phyloP scores from a whole-genome alignment of 1,140 invertebrate species.

The Diploscapter pachys region DNA sequence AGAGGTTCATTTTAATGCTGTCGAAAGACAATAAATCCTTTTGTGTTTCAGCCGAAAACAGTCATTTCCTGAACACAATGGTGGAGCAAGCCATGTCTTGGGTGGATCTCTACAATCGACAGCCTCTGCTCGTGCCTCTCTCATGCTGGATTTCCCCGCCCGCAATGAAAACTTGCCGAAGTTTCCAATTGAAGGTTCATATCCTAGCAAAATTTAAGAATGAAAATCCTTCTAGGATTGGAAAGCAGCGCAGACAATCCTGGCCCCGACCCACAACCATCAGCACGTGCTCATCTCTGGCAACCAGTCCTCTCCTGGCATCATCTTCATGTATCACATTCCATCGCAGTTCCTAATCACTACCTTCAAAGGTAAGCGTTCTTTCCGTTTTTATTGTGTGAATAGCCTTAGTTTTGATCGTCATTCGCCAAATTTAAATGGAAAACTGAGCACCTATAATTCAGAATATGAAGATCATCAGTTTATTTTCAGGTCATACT shows the following conservation, averaged over 20 bases:
- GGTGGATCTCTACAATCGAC: conserved; percentile 51
- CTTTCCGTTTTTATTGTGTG: too few species aligned
- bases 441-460: too few species aligned
- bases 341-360: conserved; percentile 49
- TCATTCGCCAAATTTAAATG: too few species aligned
- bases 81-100: conserved; percentile 55
- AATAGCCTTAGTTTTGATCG: too few species aligned
- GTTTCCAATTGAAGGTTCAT: conserved; percentile 26
- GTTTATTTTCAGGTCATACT: conserved; percentile 44
- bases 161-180: conserved; percentile 48
- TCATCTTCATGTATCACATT: conserved; percentile 59
- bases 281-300: conserved; percentile 53
- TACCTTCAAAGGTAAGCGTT: conserved; percentile 47
- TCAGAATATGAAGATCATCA: too few species aligned
- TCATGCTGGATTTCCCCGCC: conserved; percentile 58
- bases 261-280: conserved; percentile 56
- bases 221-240: conserved; percentile 42
- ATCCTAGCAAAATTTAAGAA: conserved; percentile 29
- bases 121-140: conserved; percentile 54
- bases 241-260: conserved; percentile 46
- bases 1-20: conserved; percentile 36
- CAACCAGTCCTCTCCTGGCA: conserved; percentile 43
- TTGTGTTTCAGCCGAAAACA: conserved; percentile 49
- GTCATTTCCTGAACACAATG: conserved; percentile 46
- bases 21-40: conserved; percentile 6